Percentiles rank a stretch among this genome's conserved stretches.
These are phyloP conservation scores for Urophycis tenuis DNA, from an alignment of 2,797 vertebrate genomes.

Conservation along the genomic window DNA sequence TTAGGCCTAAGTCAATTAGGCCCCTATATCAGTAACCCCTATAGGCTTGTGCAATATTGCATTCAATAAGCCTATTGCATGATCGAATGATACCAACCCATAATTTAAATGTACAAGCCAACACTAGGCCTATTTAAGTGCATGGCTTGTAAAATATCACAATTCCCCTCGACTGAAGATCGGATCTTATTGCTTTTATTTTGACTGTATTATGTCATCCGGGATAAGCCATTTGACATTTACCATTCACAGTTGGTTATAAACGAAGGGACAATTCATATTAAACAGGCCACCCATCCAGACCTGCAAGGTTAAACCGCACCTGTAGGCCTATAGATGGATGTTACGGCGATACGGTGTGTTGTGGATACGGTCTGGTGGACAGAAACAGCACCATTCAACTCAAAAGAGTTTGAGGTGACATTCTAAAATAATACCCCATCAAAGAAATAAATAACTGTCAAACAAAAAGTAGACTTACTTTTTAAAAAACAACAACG, in stretches of 20 bases:
- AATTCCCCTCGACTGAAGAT: too few relatives aligned
- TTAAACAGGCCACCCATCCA: background rate
- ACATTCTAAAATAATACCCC: background rate
- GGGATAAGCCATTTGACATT: background rate
- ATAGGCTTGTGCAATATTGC: background rate
- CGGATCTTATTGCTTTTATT: background rate
- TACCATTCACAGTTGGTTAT: background rate
- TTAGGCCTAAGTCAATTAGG: background rate
- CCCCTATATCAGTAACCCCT: background rate
- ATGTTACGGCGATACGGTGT: background rate
- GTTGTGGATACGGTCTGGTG: background rate
- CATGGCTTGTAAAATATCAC: too few relatives aligned
- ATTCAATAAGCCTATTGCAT: background rate
- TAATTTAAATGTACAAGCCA: too few relatives aligned
- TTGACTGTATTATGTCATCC: background rate
- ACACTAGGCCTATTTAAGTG: too few relatives aligned
- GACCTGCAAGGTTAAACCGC: background rate
- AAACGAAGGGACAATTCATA: background rate
- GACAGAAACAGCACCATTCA: background rate
- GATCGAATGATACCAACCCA: too few relatives aligned
- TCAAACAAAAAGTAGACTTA: constrained; percentile 27
- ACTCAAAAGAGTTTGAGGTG: background rate
- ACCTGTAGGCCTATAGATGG: background rate
- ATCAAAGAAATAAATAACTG: constrained; percentile 28
- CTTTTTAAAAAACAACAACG: constrained; percentile 52